Evolutionary conservation across 2,113 vertebrate species (phyloP).

Genomic region (Aix galericulata): DNA sequence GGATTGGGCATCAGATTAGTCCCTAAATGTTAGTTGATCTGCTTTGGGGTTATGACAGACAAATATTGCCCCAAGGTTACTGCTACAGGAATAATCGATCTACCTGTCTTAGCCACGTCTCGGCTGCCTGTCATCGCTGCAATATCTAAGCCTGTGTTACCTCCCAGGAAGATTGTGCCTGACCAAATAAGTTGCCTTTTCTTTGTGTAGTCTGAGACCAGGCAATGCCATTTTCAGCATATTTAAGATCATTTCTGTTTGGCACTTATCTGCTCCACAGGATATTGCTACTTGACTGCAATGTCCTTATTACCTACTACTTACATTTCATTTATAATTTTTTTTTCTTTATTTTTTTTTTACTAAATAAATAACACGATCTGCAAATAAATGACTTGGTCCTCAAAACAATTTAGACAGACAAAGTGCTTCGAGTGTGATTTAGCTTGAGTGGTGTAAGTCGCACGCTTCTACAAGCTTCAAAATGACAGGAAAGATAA

Average conservation of each 20-base stretch:
- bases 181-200: slow-evolving; percentile 54
- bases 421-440: slow-evolving; percentile 35
- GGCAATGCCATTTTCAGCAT: not conserved
- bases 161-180: slow-evolving; percentile 14
- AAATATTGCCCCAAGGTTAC: slow-evolving; percentile 70
- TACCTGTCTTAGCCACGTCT: slow-evolving; percentile 41
- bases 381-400: slow-evolving; percentile 11
- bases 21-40: slow-evolving; percentile 64
- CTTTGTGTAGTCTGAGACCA: slow-evolving; percentile 41
- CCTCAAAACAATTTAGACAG: slow-evolving; percentile 35
- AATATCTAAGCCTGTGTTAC: slow-evolving; percentile 17
- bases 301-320: not conserved
- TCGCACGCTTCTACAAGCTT: slow-evolving; percentile 1
- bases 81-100: slow-evolving; percentile 64
- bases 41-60: slow-evolving; percentile 68
- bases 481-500: slow-evolving; percentile 61
- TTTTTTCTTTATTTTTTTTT: not conserved
- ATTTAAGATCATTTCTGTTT: slow-evolving; percentile 42
- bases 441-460: slow-evolving; percentile 48
- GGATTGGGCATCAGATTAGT: slow-evolving; percentile 49
- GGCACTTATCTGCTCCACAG: not conserved
- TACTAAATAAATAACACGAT: not conserved
- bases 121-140: slow-evolving; percentile 46
- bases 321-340: not conserved
- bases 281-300: slow-evolving; percentile 23